Conservation (phyloP, 1,140 invertebrate species). For the Panagrolaimus sp. region DNA sequence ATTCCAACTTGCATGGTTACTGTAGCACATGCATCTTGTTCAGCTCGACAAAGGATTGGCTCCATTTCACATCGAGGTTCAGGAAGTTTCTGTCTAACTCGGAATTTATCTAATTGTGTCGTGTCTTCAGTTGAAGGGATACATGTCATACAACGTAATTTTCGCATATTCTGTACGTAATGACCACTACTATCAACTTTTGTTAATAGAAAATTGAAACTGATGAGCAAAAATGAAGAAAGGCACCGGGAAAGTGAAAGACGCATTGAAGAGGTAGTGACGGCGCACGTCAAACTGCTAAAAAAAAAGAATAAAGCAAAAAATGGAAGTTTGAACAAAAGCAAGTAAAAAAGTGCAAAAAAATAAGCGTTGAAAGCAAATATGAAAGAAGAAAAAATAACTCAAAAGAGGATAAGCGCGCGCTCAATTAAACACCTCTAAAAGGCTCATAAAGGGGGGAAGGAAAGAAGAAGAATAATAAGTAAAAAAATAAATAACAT, state of each 20-base stretch:
- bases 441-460: no score
- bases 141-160: constrained; percentile 29
- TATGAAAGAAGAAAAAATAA: no score
- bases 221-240: constrained; percentile 17
- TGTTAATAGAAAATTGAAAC: background rate
- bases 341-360: no score
- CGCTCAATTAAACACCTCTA: no score
- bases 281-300: no score
- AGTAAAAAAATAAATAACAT: no score
- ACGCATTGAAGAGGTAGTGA: constrained; percentile 19
- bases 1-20: constrained; percentile 30
- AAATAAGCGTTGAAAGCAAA: no score
- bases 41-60: constrained; percentile 20
- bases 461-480: no score
- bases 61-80: constrained; percentile 33
- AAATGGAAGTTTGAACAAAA: no score
- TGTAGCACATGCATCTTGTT: constrained; percentile 33
- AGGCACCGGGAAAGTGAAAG: constrained; percentile 21
- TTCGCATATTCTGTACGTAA: constrained; percentile 6
- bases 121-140: constrained; percentile 23
- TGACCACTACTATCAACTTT: background rate
- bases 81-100: constrained; percentile 27
- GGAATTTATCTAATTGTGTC: constrained; percentile 34
- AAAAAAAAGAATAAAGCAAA: no score
- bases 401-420: no score